Percentiles rank a stretch among this genome's conserved stretches.
These are phyloP conservation scores for Agrotis clavis DNA, from an alignment of 2,888 invertebrate species.

Conservation along the genomic window DNA sequence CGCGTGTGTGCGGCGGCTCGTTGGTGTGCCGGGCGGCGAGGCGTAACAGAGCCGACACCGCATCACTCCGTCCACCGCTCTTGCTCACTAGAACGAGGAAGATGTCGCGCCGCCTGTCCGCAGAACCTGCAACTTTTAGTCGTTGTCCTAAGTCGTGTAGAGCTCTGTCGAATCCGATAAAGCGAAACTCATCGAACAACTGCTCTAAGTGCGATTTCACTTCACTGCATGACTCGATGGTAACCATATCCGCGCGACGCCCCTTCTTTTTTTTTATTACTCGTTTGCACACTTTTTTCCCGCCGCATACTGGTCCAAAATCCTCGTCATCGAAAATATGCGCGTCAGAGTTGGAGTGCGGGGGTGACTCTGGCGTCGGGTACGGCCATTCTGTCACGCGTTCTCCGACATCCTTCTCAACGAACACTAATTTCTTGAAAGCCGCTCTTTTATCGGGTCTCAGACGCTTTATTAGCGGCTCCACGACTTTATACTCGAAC, in stretches of 20 bases:
- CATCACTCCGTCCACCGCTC: constrained; percentile 74
- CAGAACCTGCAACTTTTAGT: constrained; percentile 71
- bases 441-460: constrained; percentile 65
- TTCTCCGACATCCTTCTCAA: constrained; percentile 71
- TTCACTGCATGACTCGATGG: neutral
- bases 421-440: constrained; percentile 77
- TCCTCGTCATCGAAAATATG: constrained; percentile 61
- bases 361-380: constrained; percentile 50
- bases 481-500: constrained; percentile 76
- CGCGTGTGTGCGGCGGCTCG: constrained; percentile 78
- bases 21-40: constrained; percentile 74
- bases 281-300: rapidly evolving
- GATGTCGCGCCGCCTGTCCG: constrained; percentile 78
- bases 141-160: constrained; percentile 75
- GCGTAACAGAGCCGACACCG: constrained; percentile 72
- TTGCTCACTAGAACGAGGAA: constrained; percentile 83
- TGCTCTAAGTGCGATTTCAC: constrained; percentile 71
- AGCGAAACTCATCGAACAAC: constrained; percentile 79
- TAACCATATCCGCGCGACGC: neutral
- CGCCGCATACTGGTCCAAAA: neutral
- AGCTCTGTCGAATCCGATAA: constrained; percentile 75
- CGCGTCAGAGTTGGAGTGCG: neutral
- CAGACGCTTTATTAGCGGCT: constrained; percentile 76
- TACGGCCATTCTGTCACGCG: constrained; percentile 73
- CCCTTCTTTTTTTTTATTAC: constrained; percentile 20